phyloP scores from a whole-genome alignment of 2,113 vertebrate genomes.

The Paramisgurnus dabryanus region DNA sequence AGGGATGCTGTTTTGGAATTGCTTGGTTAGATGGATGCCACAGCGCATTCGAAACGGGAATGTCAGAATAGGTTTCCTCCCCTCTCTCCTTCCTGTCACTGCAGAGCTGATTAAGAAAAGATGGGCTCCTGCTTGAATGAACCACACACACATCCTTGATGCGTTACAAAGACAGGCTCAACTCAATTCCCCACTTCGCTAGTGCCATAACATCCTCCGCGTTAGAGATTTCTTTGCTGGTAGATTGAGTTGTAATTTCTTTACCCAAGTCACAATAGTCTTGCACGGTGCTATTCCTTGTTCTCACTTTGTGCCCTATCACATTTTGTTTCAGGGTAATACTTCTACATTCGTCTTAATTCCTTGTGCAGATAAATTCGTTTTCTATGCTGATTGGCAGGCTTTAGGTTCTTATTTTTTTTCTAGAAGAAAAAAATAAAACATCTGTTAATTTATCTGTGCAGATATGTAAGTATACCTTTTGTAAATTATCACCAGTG shows the following conservation, averaged over 20 bases:
- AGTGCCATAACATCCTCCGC: not conserved
- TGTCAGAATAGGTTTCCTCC: constrained; percentile 67
- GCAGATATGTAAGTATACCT: constrained; percentile 4
- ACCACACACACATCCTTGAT: constrained; percentile 52
- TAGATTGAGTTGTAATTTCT: constrained; percentile 34
- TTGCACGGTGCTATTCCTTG: not conserved
- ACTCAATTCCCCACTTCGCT: constrained; percentile 29
- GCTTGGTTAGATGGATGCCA: constrained; percentile 76
- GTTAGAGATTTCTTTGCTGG: constrained; percentile 24
- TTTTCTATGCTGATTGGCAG: not conserved
- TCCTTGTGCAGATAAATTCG: not conserved
- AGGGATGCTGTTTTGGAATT: constrained; percentile 70
- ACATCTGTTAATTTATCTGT: not conserved
- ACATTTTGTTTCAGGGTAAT: not conserved
- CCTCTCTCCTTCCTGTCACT: constrained; percentile 65
- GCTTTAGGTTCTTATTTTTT: too few relatives aligned
- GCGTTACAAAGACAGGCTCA: constrained; percentile 30
- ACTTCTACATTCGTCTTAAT: not conserved
- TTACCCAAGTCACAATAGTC: constrained; percentile 17
- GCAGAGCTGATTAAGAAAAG: constrained; percentile 67
- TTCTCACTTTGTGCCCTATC: not conserved
- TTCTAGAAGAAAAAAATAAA: not conserved
- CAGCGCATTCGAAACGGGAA: constrained; percentile 70
- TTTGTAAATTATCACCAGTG: constrained; percentile 21
- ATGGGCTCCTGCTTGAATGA: constrained; percentile 70